Percentiles rank a stretch among this genome's conserved stretches.
These are phyloP conservation scores for Cynodonichthys magdalenae DNA, from an alignment of 2,797 vertebrate genomes.

Conservation along the genomic window DNA sequence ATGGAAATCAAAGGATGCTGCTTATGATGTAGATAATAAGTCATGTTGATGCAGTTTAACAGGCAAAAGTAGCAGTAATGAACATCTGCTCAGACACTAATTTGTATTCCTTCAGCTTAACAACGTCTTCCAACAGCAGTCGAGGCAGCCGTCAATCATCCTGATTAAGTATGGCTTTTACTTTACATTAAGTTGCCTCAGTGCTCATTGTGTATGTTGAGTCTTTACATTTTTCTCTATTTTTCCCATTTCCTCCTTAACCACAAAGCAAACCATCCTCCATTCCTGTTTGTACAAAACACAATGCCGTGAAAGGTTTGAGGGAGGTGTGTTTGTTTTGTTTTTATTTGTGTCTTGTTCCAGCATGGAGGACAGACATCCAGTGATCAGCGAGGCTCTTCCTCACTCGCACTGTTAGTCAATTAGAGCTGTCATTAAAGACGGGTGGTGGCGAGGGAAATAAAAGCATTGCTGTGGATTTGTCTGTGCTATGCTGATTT, in stretches of 20 bases:
- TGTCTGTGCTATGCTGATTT: slow-evolving; percentile 66
- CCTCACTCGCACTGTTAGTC: slow-evolving; percentile 72
- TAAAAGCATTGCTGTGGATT: slow-evolving; percentile 67
- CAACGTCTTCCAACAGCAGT: slow-evolving; percentile 39
- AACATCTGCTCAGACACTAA: slow-evolving; percentile 65
- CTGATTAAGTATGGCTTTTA: slow-evolving; percentile 47
- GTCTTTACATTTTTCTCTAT: slow-evolving; percentile 47
- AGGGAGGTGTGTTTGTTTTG: slow-evolving; percentile 67
- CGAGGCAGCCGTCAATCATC: slow-evolving; percentile 47
- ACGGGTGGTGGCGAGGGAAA: slow-evolving; percentile 72
- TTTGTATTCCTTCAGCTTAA: slow-evolving; percentile 63
- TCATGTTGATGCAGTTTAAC: slow-evolving; percentile 50
- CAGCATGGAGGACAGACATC: slow-evolving; percentile 62
- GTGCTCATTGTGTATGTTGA: slow-evolving; percentile 38
- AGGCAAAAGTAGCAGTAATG: slow-evolving; percentile 44
- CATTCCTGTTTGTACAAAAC: slow-evolving; percentile 63
- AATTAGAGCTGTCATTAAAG: slow-evolving; percentile 80
- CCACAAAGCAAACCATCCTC: slow-evolving; percentile 43
- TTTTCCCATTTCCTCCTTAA: slow-evolving; percentile 25
- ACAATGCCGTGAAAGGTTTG: slow-evolving; percentile 60
- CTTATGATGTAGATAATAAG: slow-evolving; percentile 47
- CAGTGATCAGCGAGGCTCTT: slow-evolving; percentile 53
- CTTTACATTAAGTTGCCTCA: slow-evolving; percentile 47
- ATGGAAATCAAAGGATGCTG: slow-evolving; percentile 45
- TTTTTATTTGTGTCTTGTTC: slow-evolving; percentile 61